phyloP scores from a whole-genome alignment of 2,888 invertebrate species.

The Cheilosia grossa region DNA sequence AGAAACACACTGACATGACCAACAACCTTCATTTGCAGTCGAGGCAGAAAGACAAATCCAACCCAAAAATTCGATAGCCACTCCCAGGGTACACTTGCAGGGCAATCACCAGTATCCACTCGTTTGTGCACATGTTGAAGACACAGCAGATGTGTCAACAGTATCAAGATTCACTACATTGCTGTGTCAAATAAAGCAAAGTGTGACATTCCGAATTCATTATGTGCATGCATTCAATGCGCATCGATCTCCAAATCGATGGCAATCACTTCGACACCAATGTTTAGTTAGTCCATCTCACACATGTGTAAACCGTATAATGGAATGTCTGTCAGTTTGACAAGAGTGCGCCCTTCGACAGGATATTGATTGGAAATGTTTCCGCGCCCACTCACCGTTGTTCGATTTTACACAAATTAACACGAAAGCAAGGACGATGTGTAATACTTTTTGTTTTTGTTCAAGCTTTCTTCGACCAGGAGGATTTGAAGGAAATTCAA shows the following conservation, averaged over 20 bases:
- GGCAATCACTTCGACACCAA: conserved; percentile 4
- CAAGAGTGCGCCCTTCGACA: conserved; percentile 1
- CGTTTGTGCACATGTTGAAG: not conserved
- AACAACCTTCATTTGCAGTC: conserved; percentile 1
- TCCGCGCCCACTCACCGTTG: conserved; percentile 2
- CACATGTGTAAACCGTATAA: conserved; percentile 4
- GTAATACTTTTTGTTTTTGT: not conserved
- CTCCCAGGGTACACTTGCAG: not conserved
- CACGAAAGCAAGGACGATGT: not conserved
- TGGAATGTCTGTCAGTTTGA: conserved; percentile 23
- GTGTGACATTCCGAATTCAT: conserved; percentile 9
- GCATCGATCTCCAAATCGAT: conserved; percentile 12
- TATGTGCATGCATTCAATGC: conserved; percentile 3
- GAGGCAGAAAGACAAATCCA: not conserved
- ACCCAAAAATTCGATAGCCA: conserved; percentile 7
- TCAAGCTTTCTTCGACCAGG: not conserved
- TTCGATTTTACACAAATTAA: conserved; percentile 28
- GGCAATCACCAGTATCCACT: not conserved
- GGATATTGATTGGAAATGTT: conserved; percentile 25
- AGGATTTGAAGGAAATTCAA: conserved; percentile 3
- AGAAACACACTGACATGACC: conserved; percentile 1
- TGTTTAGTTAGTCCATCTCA: conserved; percentile 2
- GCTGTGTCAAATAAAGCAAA: conserved; percentile 8
- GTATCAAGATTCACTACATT: conserved; percentile 12
- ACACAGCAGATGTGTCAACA: conserved; percentile 13